Base-by-base conservation (phyloP, 2,888 invertebrate genomes). In the Emesis russula region DNA sequence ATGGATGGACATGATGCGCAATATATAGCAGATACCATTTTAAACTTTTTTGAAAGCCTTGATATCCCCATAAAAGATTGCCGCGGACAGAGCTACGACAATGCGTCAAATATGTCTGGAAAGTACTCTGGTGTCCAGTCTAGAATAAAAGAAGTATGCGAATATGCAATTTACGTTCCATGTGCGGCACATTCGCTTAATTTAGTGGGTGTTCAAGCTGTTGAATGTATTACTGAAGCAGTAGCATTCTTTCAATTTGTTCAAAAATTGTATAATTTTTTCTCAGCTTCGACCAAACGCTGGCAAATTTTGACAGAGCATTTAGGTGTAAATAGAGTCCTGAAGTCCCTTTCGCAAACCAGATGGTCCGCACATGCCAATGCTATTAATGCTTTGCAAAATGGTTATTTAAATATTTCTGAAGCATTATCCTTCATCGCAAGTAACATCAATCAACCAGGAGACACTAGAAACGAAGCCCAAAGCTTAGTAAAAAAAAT, bases 41-140 rank as follows among this genome's bases (percentile, higher is more conserved):
- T 96, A 96, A 92, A 92, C 95, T 66, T 96, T 96, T 94, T 81
- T 96, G 89, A 85, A 91, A 86, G 95, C 58, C 58, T 58, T 58
- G 58, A 58, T 58, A 58, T 58, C n/a, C 58, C n/a, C 58, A 58
- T 58, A 58, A 58, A 15, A 58, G 58, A 36, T 36, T 36, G 36
- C 36, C 36, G 36, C 36, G 36, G 36, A 36, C 36, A 36, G 36
- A 36, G 36, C 58, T 58, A 58, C 58, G 44, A 58, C 58, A 58
- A n/a, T 7, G 58, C 58, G 58, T 58, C 58, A 58, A 58, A 58
- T 58, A 58, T 58, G 58, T 58, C 58, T 58, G n/a, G 75, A 53
- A 31, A 25, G 41, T 75, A 18, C 25, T 48, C 53, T 31, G 75
- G 53, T 53, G 41, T 48, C 15, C 53, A 53, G 18, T 25, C 25